Conservation (phyloP, 35 echinoderm and acorn worm genomes). For the Chiridota heheva region DNA sequence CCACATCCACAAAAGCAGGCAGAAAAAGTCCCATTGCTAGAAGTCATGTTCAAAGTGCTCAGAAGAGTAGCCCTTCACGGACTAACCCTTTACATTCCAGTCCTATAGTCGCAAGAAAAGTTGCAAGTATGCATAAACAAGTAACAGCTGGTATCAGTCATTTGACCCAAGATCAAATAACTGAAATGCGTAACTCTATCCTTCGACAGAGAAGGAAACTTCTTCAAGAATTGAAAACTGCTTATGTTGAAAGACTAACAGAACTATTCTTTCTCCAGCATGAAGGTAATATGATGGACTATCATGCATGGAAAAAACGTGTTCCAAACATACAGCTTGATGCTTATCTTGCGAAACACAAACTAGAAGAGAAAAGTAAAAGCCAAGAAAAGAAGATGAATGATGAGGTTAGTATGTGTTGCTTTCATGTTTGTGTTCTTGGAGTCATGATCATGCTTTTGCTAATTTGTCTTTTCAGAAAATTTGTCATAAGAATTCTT, state of each 20-base stretch:
- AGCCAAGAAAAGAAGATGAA: conserved; percentile 60
- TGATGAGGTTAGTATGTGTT: conserved; percentile 49
- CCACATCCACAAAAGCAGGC: too few relatives aligned
- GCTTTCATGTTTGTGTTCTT: neutral
- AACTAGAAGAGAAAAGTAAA: conserved; percentile 68
- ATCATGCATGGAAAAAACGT: conserved; percentile 81
- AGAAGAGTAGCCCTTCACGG: conserved; percentile 72
- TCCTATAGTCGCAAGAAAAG: conserved; percentile 64
- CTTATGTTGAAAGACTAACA: conserved; percentile 85
- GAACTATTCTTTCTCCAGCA: conserved; percentile 94
- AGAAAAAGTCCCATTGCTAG: conserved; percentile 59
- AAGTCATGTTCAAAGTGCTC: conserved; percentile 6
- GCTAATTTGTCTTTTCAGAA: neutral
- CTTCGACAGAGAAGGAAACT: conserved; percentile 67
- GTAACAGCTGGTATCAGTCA: conserved; percentile 41
- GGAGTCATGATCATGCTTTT: neutral
- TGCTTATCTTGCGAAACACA: conserved; percentile 61
- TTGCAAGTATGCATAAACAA: conserved; percentile 47
- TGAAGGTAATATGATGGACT: conserved; percentile 98
- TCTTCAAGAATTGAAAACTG: conserved; percentile 74
- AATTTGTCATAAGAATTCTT: neutral
- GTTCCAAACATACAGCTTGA: conserved; percentile 59
- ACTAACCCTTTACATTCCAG: conserved; percentile 94
- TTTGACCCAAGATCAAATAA: conserved; percentile 57
- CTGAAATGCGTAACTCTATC: conserved; percentile 72